Evolutionary conservation across 2,113 vertebrate genomes (phyloP).

Genomic region (Poeciliopsis occidentalis): DNA sequence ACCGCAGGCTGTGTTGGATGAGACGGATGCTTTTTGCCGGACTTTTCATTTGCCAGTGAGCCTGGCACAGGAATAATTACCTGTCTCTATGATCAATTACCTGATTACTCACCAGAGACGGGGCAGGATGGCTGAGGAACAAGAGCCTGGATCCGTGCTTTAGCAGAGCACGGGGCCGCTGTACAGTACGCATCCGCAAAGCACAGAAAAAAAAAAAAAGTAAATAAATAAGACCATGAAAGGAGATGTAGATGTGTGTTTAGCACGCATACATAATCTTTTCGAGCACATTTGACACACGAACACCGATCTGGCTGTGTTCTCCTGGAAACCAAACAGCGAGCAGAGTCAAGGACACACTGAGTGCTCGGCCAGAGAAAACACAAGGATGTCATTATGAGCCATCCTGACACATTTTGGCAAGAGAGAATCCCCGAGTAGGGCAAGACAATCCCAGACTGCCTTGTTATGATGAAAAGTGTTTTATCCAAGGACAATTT

Average conservation of each 20-base stretch:
- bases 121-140: constrained; percentile 67
- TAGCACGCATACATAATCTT: constrained; percentile 12
- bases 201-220: too few species aligned
- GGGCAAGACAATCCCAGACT: constrained; percentile 46
- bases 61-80: constrained; percentile 81
- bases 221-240: not conserved
- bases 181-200: constrained; percentile 21
- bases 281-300: not conserved
- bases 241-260: constrained; percentile 11
- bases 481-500: constrained; percentile 32
- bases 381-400: constrained; percentile 60
- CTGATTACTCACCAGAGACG: constrained; percentile 81
- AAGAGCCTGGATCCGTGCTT: constrained; percentile 25
- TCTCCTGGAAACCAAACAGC: constrained; percentile 34
- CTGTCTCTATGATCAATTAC: constrained; percentile 85
- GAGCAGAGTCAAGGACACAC: constrained; percentile 61
- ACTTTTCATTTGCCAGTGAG: constrained; percentile 75
- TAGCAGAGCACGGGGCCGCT: constrained; percentile 28
- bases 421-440: constrained; percentile 32
- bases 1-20: constrained; percentile 63
- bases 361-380: constrained; percentile 48
- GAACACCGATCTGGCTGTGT: constrained; percentile 18
- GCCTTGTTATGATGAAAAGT: constrained; percentile 60
- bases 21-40: constrained; percentile 70
- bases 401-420: constrained; percentile 37